These are phyloP conservation scores for Eupelmus urozonus DNA, from an alignment of 2,888 invertebrate genomes.

Conservation along the genomic window DNA sequence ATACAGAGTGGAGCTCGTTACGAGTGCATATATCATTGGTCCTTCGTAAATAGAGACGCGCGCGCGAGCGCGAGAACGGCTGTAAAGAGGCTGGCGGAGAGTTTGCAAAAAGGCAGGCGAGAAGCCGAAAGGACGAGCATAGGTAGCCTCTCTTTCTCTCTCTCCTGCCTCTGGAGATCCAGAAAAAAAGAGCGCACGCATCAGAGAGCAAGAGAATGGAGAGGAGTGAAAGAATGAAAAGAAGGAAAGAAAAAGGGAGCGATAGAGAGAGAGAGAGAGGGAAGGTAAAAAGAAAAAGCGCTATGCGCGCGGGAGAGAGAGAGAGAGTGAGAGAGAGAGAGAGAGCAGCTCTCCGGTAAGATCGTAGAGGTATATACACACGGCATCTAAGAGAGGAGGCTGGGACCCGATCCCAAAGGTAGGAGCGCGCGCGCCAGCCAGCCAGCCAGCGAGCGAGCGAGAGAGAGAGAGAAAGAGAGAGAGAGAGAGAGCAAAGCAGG, in stretches of 20 bases:
- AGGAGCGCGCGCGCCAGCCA: no score
- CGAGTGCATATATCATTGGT: constrained; percentile 35
- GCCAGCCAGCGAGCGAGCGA: no score
- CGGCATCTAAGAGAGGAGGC: constrained; percentile 75
- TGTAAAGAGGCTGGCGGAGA: constrained; percentile 5
- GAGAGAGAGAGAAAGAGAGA: no score
- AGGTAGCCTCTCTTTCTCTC: no score
- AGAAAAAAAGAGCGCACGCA: neutral
- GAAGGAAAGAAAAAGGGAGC: constrained; percentile 62
- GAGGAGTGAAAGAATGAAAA: constrained; percentile 60
- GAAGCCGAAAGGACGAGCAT: neutral
- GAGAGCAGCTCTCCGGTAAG: constrained; percentile 66
- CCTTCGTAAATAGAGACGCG: constrained; percentile 46
- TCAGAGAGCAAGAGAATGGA: constrained; percentile 3
- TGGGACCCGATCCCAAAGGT: constrained; percentile 76
- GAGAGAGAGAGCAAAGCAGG: no score
- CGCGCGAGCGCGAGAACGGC: constrained; percentile 5
- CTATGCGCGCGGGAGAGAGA: constrained; percentile 31
- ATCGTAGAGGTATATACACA: constrained; percentile 68
- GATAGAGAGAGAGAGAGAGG: constrained; percentile 52
- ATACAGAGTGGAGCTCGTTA: constrained; percentile 2
- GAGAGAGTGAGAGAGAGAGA: constrained; percentile 58
- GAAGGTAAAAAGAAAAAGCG: neutral
- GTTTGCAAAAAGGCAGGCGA: constrained; percentile 8
- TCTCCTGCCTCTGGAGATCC: neutral